A percentile compares a stretch with the other conserved stretches of the same genome.
Conservation (phyloP, 1,140 invertebrate genomes). For the Platyscapa corneri region DNA sequence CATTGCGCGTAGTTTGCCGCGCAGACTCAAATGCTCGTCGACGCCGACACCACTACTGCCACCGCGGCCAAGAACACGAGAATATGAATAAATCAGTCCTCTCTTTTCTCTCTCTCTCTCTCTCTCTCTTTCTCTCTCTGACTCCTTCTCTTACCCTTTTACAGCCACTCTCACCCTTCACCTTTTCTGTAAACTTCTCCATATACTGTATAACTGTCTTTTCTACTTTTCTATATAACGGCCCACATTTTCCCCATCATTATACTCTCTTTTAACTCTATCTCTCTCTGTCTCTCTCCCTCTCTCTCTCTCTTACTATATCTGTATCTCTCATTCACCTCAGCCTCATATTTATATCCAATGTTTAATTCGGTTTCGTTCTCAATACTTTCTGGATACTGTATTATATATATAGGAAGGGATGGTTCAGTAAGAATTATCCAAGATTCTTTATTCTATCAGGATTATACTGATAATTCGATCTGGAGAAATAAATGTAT, state of each 20-base stretch:
- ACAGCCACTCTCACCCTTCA: too few species aligned
- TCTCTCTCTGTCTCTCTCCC: too few species aligned
- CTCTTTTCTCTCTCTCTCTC: background rate
- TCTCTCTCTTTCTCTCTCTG: background rate
- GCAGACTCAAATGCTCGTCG: conserved; percentile 48
- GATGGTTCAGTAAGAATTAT: background rate
- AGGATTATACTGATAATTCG: background rate
- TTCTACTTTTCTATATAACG: background rate
- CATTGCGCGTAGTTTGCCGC: conserved; percentile 51
- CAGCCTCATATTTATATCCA: background rate
- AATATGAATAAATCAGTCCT: conserved; percentile 46
- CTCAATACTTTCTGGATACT: background rate
- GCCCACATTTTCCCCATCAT: background rate
- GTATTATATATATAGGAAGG: background rate
- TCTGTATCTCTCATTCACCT: background rate
- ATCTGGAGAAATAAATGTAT: background rate
- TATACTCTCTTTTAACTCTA: conserved; percentile 5
- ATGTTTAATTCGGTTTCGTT: background rate
- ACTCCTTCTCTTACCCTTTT: too few species aligned
- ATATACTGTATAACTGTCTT: background rate
- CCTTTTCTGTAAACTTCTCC: background rate
- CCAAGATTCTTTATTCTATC: background rate
- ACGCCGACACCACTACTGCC: conserved; percentile 9
- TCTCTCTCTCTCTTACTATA: conserved; percentile 15
- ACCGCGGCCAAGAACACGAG: conserved; percentile 33